These are phyloP conservation scores for Macrosteles quadrilineatus DNA, from an alignment of 1,140 invertebrate species.

Conservation along the genomic window DNA sequence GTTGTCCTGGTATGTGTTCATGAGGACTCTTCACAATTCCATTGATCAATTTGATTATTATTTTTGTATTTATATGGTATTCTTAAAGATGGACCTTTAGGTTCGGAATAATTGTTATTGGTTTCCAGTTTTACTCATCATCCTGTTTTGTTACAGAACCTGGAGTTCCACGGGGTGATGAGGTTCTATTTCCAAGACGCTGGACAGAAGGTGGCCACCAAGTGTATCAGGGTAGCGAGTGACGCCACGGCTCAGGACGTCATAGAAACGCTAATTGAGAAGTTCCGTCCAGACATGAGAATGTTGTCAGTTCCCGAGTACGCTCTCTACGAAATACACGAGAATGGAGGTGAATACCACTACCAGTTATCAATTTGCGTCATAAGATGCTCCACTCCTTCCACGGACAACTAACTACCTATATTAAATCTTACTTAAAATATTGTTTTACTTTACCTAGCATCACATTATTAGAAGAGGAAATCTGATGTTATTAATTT, in stretches of 20 bases:
- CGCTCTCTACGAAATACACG: slow-evolving; percentile 96
- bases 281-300: slow-evolving; percentile 98
- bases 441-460: too few relatives aligned
- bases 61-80: too few relatives aligned
- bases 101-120: too few relatives aligned
- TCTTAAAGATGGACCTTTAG: too few relatives aligned
- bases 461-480: too few relatives aligned
- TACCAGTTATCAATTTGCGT: neutral
- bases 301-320: slow-evolving; percentile 97
- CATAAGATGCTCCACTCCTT: slow-evolving; percentile 21
- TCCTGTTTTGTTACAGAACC: slow-evolving; percentile 69
- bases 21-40: too few relatives aligned
- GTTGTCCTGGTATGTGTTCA: too few relatives aligned
- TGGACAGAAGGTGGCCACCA: slow-evolving; percentile 97
- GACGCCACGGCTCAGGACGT: slow-evolving; percentile 94
- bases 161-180: slow-evolving; percentile 99
- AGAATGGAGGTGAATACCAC: slow-evolving; percentile 76
- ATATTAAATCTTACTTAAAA: too few relatives aligned
- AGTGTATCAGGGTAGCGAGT: slow-evolving; percentile 96
- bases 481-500: too few relatives aligned
- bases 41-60: too few relatives aligned
- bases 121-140: too few relatives aligned
- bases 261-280: slow-evolving; percentile 96
- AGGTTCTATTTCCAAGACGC: slow-evolving; percentile 98
- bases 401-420: too few relatives aligned